Conservation (phyloP, 2,888 invertebrate species). For the Zaprionus bogoriensis region DNA sequence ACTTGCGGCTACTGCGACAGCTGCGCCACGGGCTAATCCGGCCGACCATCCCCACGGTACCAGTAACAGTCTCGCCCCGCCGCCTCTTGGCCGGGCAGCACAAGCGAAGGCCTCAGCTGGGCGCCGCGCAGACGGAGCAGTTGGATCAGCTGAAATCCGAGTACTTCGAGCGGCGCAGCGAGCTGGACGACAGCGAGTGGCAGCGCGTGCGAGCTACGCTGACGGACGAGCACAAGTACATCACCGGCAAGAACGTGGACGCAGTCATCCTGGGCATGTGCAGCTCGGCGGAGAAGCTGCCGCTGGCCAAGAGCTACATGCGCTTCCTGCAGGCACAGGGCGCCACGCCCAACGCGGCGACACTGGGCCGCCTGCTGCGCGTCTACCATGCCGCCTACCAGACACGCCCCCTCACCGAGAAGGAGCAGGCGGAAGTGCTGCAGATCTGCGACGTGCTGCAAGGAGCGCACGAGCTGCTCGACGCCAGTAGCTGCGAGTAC, state of each 20-base stretch:
- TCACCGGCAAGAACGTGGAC: constrained; percentile 84
- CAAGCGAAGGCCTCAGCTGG: constrained; percentile 58
- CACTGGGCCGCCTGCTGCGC: constrained; percentile 85
- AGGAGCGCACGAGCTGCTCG: constrained; percentile 85
- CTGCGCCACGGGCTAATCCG: constrained; percentile 11
- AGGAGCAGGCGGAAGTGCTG: constrained; percentile 85
- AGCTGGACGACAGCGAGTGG: constrained; percentile 69
- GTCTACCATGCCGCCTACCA: constrained; percentile 83
- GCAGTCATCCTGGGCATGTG: constrained; percentile 85
- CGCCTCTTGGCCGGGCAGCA: constrained; percentile 49
- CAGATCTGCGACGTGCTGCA: constrained; percentile 81
- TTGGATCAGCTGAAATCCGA: constrained; percentile 60
- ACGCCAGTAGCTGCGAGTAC: constrained; percentile 85
- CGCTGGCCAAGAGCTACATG: constrained; percentile 85
- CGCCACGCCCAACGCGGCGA: constrained; percentile 85
- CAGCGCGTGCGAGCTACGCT: constrained; percentile 59
- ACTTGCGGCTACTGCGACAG: constrained; percentile 34
- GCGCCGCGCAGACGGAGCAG: constrained; percentile 45
- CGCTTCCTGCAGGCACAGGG: constrained; percentile 84
- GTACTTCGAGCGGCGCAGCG: constrained; percentile 43
- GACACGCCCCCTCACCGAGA: constrained; percentile 77
- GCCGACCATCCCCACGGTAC: neutral
- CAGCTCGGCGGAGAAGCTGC: constrained; percentile 81
- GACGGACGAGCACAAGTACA: constrained; percentile 63
- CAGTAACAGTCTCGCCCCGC: neutral